Percentiles rank a stretch among this genome's conserved stretches.
These are phyloP conservation scores for Myripristis jacobus DNA, from an alignment of 2,797 vertebrate genomes.

Conservation along the genomic window DNA sequence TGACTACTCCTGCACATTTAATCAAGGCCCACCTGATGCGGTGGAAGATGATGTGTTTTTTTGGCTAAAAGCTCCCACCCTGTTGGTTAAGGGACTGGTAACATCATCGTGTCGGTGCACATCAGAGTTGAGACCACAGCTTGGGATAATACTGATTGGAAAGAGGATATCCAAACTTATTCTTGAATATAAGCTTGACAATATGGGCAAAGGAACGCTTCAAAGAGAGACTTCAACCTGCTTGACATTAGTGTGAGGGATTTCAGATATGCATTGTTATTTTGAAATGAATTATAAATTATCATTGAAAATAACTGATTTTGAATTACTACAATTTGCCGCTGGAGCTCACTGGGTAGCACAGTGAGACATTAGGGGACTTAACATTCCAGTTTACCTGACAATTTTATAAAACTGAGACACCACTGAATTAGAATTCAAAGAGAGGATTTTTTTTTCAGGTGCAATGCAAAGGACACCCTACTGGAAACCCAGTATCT, in stretches of 20 bases:
- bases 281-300: background rate
- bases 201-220: constrained; percentile 4
- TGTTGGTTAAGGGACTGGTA: constrained; percentile 61
- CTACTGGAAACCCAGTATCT: constrained; percentile 31
- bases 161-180: background rate
- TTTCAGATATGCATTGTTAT: background rate
- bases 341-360: background rate
- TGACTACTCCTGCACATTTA: constrained; percentile 65
- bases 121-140: constrained; percentile 40
- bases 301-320: background rate
- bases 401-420: background rate
- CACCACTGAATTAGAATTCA: background rate
- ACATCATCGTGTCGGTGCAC: constrained; percentile 51
- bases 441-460: constrained; percentile 18
- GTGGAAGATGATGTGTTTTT: constrained; percentile 67
- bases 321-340: background rate
- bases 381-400: background rate
- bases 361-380: too few species aligned
- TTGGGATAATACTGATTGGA: constrained; percentile 29
- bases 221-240: constrained; percentile 1
- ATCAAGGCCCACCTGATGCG: constrained; percentile 59
- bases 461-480: constrained; percentile 18
- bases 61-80: constrained; percentile 63
- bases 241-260: background rate
- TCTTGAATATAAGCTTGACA: constrained; percentile 8